Conservation (phyloP, 2,888 invertebrate genomes). For the Cataglyphis cursor region DNA sequence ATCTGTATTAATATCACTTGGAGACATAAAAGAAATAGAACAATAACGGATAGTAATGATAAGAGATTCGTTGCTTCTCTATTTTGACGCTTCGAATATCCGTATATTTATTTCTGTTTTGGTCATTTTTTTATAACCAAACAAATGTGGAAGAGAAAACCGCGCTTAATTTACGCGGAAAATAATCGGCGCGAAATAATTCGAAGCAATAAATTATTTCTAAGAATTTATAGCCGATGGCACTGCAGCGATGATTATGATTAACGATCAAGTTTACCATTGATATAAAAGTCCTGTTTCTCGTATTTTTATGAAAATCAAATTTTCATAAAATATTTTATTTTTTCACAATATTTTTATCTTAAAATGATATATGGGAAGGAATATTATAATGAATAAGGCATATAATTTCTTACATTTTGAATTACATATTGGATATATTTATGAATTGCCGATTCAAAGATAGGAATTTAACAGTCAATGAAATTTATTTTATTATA, state of each 20-base stretch:
- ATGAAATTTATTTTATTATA: not conserved
- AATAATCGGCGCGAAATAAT: conserved; percentile 40
- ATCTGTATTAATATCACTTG: not conserved
- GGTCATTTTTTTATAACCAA: not conserved
- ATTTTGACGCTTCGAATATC: conserved; percentile 12
- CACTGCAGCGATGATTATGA: conserved; percentile 20
- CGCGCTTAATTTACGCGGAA: conserved; percentile 20
- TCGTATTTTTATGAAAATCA: not conserved
- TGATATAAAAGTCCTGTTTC: conserved; percentile 20
- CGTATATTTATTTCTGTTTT: not conserved
- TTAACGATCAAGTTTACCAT: conserved; percentile 38
- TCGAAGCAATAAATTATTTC: conserved; percentile 31
- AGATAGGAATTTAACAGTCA: not conserved
- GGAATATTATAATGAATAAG: not conserved
- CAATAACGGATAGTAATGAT: conserved; percentile 23
- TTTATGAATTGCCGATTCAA: not conserved
- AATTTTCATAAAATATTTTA: conserved; percentile 7
- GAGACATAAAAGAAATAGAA: conserved; percentile 14
- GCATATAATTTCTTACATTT: not conserved
- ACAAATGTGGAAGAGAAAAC: conserved; percentile 13
- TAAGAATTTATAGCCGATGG: conserved; percentile 41
- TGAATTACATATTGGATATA: not conserved
- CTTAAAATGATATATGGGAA: not conserved
- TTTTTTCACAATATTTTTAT: not conserved
- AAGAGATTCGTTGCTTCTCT: conserved; percentile 19